Evolutionary conservation across 1,140 invertebrate genomes (phyloP), one percentile per base, ranked within the genome.

Genomic region (Drosophila pseudoananassae): DNA sequence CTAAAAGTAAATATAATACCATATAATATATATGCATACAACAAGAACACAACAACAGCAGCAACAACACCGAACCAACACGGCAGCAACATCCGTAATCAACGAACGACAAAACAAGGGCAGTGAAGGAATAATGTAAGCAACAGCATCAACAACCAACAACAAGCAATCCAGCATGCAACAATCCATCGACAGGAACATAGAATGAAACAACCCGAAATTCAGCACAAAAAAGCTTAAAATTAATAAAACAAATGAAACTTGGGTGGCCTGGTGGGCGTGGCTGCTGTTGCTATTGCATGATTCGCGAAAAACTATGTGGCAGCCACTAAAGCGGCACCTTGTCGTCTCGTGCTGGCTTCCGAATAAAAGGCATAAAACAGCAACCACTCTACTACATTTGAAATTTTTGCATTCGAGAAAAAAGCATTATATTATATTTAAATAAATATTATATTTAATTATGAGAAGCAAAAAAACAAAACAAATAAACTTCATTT

Each of bases 401-500:
- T 88, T 89, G 68, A 79, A 78, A 79, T 88, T 76, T 85, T 88
- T 87, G 78, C 83, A 87, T 88, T 88, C 83, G 63, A 87, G 59
- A 87, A 87, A 55, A 85, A 85, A 83, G 83, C 83, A 88, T 87
- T 83, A 88, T 87, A 87, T 88, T 87, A 83, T 88, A 78, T 88
- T 89, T 88, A 88, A 87, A 88, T 87, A 87, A 87, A 89, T 83
- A 87, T 87, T 87, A 87, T 87, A 87, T 87, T 87, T 87, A 87
- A 87, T 85, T 85, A 81, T 75, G 78, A 87, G 78, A 87, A 88
- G 82, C 82, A 81, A 88, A 85, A 85, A 74, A 53, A 76, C 59
- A 72, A 78, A 81, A 74, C 60, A 47, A 49, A 69, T 79, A 79
- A 76, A 84, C 60, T 81, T 84, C 65, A 84, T 84, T 84, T 84